Conservation (phyloP, 2,888 invertebrate genomes). For the Harmothoe impar region DNA sequence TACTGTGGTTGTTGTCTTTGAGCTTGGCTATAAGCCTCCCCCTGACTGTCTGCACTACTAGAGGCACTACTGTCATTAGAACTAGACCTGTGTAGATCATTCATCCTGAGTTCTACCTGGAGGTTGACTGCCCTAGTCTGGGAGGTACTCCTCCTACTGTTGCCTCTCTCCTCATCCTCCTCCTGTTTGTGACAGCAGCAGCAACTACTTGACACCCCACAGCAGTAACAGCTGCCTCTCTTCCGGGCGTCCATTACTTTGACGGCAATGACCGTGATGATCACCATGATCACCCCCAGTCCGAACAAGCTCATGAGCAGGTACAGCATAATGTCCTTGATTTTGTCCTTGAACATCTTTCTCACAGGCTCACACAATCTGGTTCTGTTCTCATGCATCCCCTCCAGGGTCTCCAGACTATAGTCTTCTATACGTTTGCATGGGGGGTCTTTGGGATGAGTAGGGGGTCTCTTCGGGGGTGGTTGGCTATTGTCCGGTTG, state of each 20-base stretch:
- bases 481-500: too few species aligned
- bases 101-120: constrained; percentile 37
- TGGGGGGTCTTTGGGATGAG: not conserved
- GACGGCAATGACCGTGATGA: constrained; percentile 2
- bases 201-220: not conserved
- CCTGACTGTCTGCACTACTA: not conserved
- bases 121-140: not conserved
- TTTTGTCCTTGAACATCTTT: not conserved
- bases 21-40: not conserved
- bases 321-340: constrained; percentile 40
- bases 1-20: too few species aligned
- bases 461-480: not conserved
- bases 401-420: not conserved
- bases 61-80: not conserved
- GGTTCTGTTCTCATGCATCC: not conserved
- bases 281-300: constrained; percentile 17
- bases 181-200: not conserved
- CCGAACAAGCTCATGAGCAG: constrained; percentile 47
- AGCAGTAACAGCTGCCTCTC: not conserved
- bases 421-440: not conserved
- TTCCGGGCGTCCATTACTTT: constrained; percentile 51
- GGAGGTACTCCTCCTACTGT: not conserved
- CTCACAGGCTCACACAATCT: not conserved
- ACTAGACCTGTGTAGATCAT: not conserved
- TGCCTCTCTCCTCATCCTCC: not conserved